Conservation (phyloP, 2,797 vertebrate genomes). For the Micrastur ruficollis region DNA sequence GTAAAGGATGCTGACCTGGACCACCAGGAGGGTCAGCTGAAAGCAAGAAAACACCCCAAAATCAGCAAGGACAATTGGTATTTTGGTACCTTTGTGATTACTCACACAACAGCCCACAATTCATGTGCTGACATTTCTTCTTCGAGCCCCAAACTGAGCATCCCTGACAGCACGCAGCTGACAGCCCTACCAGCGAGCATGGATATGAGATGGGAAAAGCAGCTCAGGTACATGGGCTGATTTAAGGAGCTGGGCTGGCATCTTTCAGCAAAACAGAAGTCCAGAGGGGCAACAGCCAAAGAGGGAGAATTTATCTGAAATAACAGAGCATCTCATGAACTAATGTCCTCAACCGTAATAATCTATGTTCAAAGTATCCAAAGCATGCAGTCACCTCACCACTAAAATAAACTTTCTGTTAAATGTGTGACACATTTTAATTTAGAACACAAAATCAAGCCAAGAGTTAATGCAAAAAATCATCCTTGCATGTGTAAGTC, state of each 20-base stretch:
- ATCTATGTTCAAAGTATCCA: background rate
- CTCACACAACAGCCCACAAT: background rate
- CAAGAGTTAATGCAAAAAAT: background rate
- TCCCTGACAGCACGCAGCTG: background rate
- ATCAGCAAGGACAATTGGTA: background rate
- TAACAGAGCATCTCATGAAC: background rate
- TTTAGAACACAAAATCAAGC: background rate
- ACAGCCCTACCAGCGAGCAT: background rate
- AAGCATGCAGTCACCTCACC: background rate
- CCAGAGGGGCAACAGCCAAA: background rate
- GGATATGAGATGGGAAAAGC: background rate
- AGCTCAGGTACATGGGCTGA: background rate
- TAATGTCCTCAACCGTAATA: background rate
- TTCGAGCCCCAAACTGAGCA: background rate
- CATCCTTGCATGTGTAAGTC: background rate
- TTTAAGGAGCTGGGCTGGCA: background rate
- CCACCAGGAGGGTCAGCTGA: slow-evolving; percentile 87
- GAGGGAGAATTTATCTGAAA: background rate
- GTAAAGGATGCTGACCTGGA: slow-evolving; percentile 89
- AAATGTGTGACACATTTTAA: background rate
- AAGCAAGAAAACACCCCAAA: background rate
- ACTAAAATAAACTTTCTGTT: background rate
- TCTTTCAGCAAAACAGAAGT: background rate
- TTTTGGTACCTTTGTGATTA: background rate
- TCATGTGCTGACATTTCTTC: background rate